Evolutionary conservation across 2,113 vertebrate genomes (phyloP).

Genomic region (Aplodontia rufa): DNA sequence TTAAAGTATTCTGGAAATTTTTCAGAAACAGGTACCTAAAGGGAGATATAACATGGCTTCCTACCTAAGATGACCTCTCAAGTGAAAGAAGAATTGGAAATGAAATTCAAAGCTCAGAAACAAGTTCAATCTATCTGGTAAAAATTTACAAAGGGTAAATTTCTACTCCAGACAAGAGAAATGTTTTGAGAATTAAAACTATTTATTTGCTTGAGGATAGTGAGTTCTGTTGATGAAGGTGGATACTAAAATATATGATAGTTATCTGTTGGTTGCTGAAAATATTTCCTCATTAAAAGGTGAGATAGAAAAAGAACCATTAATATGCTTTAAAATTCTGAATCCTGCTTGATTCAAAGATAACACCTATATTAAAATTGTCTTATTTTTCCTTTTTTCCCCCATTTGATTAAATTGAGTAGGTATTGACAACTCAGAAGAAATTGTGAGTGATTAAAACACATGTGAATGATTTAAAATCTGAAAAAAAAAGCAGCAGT

Average conservation of each 20-base stretch:
- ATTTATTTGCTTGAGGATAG: not conserved
- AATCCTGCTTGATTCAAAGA: not conserved
- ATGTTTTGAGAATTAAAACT: not conserved
- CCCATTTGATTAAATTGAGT: slow-evolving; percentile 7
- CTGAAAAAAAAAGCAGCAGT: not conserved
- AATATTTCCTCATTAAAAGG: not conserved
- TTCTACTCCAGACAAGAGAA: not conserved
- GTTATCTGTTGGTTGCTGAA: not conserved
- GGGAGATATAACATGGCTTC: not conserved
- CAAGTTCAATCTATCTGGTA: not conserved
- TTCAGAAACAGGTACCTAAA: not conserved
- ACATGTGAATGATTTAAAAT: not conserved
- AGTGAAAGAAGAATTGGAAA: not conserved
- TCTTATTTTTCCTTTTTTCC: not conserved
- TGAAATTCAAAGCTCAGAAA: not conserved
- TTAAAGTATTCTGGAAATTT: not conserved
- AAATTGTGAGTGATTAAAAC: not conserved
- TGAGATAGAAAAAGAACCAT: not conserved
- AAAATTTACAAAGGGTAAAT: not conserved
- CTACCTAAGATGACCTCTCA: not conserved
- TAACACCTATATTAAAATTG: not conserved
- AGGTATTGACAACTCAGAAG: not conserved
- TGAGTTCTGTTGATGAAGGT: not conserved
- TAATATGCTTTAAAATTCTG: not conserved
- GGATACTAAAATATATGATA: not conserved